Evolutionary conservation across 2,888 invertebrate species (phyloP).

Genomic region (Hemicrepidius hirtus): DNA sequence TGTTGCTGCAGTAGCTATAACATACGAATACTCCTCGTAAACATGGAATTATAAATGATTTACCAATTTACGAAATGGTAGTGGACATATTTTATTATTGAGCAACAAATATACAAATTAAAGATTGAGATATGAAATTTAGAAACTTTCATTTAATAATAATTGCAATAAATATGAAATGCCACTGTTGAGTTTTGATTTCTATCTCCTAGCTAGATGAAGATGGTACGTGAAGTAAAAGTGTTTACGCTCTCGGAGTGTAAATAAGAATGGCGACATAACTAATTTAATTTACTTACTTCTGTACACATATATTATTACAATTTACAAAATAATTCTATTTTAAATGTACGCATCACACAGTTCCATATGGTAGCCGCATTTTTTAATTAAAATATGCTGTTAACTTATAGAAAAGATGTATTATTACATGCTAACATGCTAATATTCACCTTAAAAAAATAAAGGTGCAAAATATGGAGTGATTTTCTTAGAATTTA

Average conservation of each 20-base stretch:
- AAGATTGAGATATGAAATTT: no score
- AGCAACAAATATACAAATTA: no score
- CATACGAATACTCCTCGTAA: no score
- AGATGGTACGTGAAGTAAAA: no score
- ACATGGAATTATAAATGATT: no score
- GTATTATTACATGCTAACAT: conserved; percentile 2
- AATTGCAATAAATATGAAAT: no score
- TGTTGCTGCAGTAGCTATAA: no score
- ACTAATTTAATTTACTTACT: conserved; percentile 11
- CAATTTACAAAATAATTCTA: conserved; percentile 31
- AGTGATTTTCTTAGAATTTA: background rate
- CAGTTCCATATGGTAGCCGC: conserved; percentile 7
- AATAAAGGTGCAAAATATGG: background rate
- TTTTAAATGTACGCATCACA: conserved; percentile 10
- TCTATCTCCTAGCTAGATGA: no score
- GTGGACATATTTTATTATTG: no score
- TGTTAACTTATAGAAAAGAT: background rate
- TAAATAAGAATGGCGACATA: background rate
- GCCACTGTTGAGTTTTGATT: no score
- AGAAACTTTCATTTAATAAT: no score
- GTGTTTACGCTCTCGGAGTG: background rate
- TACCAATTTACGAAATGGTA: no score
- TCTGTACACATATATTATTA: conserved; percentile 25
- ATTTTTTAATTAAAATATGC: background rate
- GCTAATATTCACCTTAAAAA: background rate